Percentiles rank a stretch among this genome's conserved stretches.
Evolutionary conservation across 2,113 vertebrate species (phyloP).

Genomic region (Apaloderma vittatum): DNA sequence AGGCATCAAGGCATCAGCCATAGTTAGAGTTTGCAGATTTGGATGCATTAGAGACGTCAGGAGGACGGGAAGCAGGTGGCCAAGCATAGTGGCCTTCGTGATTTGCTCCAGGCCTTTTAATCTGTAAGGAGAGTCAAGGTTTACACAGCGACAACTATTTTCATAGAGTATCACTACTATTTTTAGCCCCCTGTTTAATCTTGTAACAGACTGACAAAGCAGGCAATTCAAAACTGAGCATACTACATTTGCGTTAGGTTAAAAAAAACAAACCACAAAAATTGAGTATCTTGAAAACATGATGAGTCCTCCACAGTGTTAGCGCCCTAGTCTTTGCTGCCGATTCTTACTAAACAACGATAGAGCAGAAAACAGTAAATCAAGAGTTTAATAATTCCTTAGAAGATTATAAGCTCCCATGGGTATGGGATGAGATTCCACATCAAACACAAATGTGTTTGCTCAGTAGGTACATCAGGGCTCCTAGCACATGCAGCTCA

Average conservation of each 20-base stretch:
- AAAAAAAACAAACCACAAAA: background rate
- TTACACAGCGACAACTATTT: background rate
- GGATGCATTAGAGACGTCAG: conserved; percentile 98
- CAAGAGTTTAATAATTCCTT: conserved; percentile 37
- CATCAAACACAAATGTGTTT: background rate
- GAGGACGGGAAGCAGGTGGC: conserved; percentile 93
- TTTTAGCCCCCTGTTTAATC: background rate
- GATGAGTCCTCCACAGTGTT: background rate
- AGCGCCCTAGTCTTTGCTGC: background rate
- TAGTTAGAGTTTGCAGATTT: conserved; percentile 93
- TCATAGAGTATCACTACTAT: background rate
- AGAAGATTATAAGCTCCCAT: background rate
- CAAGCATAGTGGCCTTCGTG: conserved; percentile 97
- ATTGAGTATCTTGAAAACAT: background rate
- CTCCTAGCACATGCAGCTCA: background rate
- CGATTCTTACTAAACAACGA: background rate
- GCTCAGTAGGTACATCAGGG: background rate
- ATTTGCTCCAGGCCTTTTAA: conserved; percentile 97
- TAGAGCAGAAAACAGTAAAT: conserved; percentile 3
- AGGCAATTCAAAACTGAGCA: background rate
- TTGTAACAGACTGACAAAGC: background rate
- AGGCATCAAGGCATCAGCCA: conserved; percentile 97
- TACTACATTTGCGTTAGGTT: background rate
- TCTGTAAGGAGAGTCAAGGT: conserved; percentile 75
- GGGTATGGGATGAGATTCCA: background rate